phyloP scores from a whole-genome alignment of 2,888 invertebrate species.

The Tanytarsus gracilentus region DNA sequence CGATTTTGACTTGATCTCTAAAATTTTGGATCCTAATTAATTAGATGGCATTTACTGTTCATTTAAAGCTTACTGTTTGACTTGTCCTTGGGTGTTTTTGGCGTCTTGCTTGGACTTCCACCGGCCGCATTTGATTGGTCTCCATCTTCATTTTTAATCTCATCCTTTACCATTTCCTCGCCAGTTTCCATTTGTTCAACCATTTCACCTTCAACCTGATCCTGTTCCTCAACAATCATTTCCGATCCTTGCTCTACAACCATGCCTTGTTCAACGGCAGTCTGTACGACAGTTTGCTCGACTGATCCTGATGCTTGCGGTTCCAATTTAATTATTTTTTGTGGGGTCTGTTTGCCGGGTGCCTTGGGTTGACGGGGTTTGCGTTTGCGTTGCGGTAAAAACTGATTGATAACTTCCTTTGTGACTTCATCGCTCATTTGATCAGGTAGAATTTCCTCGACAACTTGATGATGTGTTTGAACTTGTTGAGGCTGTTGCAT shows the following conservation, averaged over 20 bases:
- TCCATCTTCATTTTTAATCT: background rate
- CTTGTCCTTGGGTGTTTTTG: slow-evolving; percentile 21
- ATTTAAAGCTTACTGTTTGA: slow-evolving; percentile 1
- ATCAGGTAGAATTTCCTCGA: slow-evolving; percentile 39
- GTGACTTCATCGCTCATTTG: slow-evolving; percentile 43
- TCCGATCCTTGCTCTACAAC: background rate
- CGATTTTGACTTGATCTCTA: slow-evolving; percentile 47
- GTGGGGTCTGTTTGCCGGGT: slow-evolving; percentile 29
- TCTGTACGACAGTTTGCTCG: background rate
- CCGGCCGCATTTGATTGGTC: slow-evolving; percentile 1
- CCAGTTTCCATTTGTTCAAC: slow-evolving; percentile 7
- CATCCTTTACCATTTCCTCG: slow-evolving; percentile 18
- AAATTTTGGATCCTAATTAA: slow-evolving; percentile 27
- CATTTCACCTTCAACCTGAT: slow-evolving; percentile 1
- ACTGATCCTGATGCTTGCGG: slow-evolving; percentile 29
- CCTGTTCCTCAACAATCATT: slow-evolving; percentile 12
- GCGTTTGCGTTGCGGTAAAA: slow-evolving; percentile 47
- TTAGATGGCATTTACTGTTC: background rate
- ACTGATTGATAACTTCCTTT: slow-evolving; percentile 45
- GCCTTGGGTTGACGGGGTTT: slow-evolving; percentile 47
- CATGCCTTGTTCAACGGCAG: background rate
- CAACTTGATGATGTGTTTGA: slow-evolving; percentile 30
- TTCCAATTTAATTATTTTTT: slow-evolving; percentile 30
- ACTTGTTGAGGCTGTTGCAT: slow-evolving; percentile 32
- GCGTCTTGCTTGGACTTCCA: background rate